Conservation (phyloP, 2,888 invertebrate species). For the Mayetiola destructor region DNA sequence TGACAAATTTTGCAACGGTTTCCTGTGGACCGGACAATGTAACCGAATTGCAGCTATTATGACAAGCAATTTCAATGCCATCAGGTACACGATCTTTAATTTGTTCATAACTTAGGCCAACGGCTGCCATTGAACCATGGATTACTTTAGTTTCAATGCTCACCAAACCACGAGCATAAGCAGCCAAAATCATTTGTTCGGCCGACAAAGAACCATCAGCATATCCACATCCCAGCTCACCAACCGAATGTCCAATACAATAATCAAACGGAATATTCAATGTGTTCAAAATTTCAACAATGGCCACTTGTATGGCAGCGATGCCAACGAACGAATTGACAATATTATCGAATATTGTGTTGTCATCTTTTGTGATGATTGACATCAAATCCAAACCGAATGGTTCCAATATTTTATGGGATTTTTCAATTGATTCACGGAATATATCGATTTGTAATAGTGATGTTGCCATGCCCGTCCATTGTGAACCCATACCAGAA, state of each 20-base stretch:
- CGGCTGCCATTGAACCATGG: constrained; percentile 75
- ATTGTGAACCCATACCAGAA: constrained; percentile 84
- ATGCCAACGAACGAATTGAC: constrained; percentile 59
- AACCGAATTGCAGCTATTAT: constrained; percentile 63
- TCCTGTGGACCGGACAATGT: constrained; percentile 77
- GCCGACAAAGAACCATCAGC: constrained; percentile 82
- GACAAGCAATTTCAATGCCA: constrained; percentile 73
- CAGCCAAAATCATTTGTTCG: constrained; percentile 70
- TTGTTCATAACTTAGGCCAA: constrained; percentile 50
- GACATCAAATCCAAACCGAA: constrained; percentile 48
- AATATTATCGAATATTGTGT: constrained; percentile 46
- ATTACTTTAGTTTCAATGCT: constrained; percentile 54
- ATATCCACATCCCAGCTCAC: constrained; percentile 89
- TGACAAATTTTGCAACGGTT: constrained; percentile 49
- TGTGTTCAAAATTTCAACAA: constrained; percentile 46
- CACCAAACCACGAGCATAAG: constrained; percentile 69
- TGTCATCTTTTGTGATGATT: constrained; percentile 47
- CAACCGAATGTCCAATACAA: constrained; percentile 81
- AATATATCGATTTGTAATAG: constrained; percentile 63
- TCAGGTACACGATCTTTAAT: constrained; percentile 48
- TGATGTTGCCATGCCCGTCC: constrained; percentile 68
- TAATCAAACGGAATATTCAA: constrained; percentile 53
- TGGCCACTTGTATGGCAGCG: constrained; percentile 50
- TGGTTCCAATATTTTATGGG: constrained; percentile 41
- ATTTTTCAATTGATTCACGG: constrained; percentile 50